These are phyloP conservation scores for Ctenopoma multispine DNA, from an alignment of 2,797 vertebrate species.

Conservation along the genomic window DNA sequence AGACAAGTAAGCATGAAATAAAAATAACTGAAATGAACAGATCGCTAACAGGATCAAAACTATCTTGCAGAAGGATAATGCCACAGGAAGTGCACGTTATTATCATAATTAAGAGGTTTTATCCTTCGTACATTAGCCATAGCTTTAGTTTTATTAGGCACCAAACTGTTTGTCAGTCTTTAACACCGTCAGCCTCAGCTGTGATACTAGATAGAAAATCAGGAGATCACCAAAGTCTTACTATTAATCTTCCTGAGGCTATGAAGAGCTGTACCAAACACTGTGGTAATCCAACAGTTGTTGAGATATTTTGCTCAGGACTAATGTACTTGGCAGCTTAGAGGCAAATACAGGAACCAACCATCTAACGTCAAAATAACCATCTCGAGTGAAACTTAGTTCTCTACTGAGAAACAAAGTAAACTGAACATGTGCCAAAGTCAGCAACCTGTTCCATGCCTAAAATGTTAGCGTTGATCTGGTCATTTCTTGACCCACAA, in stretches of 20 bases:
- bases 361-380: no score
- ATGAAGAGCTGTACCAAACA: background rate
- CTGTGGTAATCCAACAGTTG: constrained; percentile 9
- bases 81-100: background rate
- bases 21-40: no score
- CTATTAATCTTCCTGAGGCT: background rate
- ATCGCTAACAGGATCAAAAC: background rate
- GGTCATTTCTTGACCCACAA: background rate
- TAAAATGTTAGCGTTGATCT: background rate
- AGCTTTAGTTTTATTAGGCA: background rate
- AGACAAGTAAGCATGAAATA: background rate
- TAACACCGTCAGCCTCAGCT: background rate
- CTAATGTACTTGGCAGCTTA: background rate
- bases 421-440: background rate
- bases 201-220: background rate
- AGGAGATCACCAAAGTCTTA: background rate
- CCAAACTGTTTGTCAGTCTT: background rate
- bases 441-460: background rate
- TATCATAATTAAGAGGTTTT: background rate
- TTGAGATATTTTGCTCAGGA: background rate
- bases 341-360: no score
- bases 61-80: background rate
- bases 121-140: no score
- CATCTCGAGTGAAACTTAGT: no score
- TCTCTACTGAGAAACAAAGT: no score